Evolutionary conservation across 2,113 vertebrate species (phyloP).

Genomic region (Ancistrus triradiatus): DNA sequence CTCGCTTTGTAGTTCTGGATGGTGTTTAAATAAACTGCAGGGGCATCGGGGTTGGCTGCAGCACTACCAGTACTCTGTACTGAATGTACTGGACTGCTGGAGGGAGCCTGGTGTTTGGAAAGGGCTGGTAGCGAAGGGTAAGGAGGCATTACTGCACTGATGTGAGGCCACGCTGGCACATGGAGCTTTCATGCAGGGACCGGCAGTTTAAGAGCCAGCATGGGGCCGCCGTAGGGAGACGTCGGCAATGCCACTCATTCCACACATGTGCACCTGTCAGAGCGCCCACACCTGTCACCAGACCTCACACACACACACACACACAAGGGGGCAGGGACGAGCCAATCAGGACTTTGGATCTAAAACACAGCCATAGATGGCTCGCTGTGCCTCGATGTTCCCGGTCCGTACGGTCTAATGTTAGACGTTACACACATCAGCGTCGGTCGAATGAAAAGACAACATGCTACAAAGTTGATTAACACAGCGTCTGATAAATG

Average conservation of each 20-base stretch:
- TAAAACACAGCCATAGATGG: constrained; percentile 71
- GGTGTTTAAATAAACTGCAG: constrained; percentile 16
- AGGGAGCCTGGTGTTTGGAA: not conserved
- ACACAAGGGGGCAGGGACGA: constrained; percentile 37
- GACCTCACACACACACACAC: constrained; percentile 35
- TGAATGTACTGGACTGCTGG: constrained; percentile 7
- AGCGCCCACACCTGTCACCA: constrained; percentile 73
- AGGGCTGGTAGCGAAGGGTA: constrained; percentile 42
- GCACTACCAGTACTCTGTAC: constrained; percentile 18
- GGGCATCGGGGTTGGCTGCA: not conserved
- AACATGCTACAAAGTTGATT: constrained; percentile 17
- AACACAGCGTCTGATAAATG: constrained; percentile 12
- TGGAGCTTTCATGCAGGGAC: constrained; percentile 60
- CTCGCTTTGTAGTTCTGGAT: not conserved
- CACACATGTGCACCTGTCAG: constrained; percentile 73
- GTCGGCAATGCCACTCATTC: constrained; percentile 69
- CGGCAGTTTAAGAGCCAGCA: constrained; percentile 65
- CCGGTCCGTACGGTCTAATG: constrained; percentile 4
- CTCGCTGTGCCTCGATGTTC: constrained; percentile 16
- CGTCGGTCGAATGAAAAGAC: constrained; percentile 1
- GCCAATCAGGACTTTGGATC: constrained; percentile 58
- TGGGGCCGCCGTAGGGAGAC: constrained; percentile 52
- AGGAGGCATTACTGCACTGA: constrained; percentile 63
- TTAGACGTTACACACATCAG: not conserved
- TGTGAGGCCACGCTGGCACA: constrained; percentile 60